phyloP scores from a whole-genome alignment of 2,113 vertebrate genomes.

The Hiodon tergisus region DNA sequence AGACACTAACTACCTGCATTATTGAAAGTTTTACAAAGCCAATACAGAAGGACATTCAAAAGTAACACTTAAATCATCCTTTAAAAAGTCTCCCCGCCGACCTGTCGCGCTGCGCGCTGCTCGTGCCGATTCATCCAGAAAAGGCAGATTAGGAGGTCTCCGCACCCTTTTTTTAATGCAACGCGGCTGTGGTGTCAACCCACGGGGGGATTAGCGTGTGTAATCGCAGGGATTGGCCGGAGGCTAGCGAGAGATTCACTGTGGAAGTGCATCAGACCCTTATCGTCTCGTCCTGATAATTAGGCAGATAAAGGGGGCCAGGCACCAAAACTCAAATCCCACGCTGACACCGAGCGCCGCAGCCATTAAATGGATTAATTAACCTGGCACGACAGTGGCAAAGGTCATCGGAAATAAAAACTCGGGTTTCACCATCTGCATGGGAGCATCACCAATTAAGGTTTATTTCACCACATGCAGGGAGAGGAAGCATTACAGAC shows the following conservation, averaged over 20 bases:
- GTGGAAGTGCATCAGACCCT: not conserved
- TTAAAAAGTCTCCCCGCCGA: not conserved
- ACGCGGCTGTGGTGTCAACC: not conserved
- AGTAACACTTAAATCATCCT: not conserved
- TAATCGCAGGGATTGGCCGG: not conserved
- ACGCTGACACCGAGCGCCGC: not conserved
- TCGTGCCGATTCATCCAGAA: not conserved
- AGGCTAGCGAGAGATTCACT: not conserved
- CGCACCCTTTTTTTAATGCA: not conserved
- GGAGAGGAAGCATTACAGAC: no score
- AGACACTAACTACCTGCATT: not conserved
- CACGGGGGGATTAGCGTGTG: not conserved
- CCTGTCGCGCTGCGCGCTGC: not conserved
- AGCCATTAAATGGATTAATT: conserved; percentile 17
- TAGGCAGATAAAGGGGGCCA: not conserved
- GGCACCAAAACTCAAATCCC: not conserved
- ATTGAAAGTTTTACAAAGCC: not conserved
- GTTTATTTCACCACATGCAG: no score
- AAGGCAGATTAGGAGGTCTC: not conserved
- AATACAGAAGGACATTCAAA: not conserved
- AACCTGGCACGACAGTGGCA: not conserved
- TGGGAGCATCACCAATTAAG: no score
- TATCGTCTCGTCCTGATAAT: not conserved
- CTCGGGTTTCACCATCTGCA: no score
- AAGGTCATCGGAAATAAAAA: not conserved